A percentile compares a stretch with the other conserved stretches of the same genome.
Evolutionary conservation across 1,140 invertebrate species (phyloP).

Genomic region (Drosophila lacteicornis): DNA sequence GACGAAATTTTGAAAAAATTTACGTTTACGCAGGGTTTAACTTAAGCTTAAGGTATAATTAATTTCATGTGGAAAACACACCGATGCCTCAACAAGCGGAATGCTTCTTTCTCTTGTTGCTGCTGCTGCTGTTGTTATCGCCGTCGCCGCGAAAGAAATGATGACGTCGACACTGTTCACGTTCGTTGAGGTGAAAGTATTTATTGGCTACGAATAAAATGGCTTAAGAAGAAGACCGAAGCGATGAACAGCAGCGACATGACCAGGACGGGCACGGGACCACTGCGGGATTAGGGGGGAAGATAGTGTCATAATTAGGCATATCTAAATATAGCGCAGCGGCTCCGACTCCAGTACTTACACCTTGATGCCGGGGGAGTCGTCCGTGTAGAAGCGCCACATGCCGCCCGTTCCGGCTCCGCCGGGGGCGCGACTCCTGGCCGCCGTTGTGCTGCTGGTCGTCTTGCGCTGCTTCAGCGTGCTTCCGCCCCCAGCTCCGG

Average conservation of each 20-base stretch:
- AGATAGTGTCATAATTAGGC: conserved; percentile 13
- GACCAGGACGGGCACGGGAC: conserved; percentile 99
- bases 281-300: conserved; percentile 88
- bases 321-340: background rate
- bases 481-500: conserved; percentile 88
- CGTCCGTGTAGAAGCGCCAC: conserved; percentile 99
- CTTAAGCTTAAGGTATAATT: conserved; percentile 79
- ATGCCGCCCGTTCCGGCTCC: conserved; percentile 97
- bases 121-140: conserved; percentile 40
- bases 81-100: conserved; percentile 66
- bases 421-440: conserved; percentile 91
- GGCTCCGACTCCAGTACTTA: conserved; percentile 86
- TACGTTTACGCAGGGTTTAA: conserved; percentile 60
- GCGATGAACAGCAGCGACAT: conserved; percentile 99
- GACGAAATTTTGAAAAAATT: conserved; percentile 65
- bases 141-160: conserved; percentile 60
- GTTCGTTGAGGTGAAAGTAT: conserved; percentile 79
- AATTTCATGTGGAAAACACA: conserved; percentile 81
- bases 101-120: conserved; percentile 41
- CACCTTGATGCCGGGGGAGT: conserved; percentile 99
- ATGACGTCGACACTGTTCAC: conserved; percentile 73
- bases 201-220: conserved; percentile 62
- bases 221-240: conserved; percentile 96
- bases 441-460: conserved; percentile 89
- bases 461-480: conserved; percentile 94